phyloP scores from a whole-genome alignment of 2,888 invertebrate species.

The Cordylochernes scorpioides region DNA sequence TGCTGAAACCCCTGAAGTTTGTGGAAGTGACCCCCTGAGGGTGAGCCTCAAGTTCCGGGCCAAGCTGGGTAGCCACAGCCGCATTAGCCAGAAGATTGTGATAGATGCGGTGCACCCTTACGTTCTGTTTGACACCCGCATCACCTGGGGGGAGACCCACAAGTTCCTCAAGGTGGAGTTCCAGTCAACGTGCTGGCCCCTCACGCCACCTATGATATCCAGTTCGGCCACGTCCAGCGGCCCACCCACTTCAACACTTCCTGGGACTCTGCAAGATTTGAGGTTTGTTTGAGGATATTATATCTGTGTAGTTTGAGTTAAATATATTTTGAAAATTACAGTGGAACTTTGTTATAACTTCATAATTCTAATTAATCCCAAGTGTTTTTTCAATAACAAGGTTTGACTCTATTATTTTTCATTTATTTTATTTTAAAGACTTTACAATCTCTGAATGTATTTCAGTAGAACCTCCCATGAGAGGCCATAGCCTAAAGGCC shows the following conservation, averaged over 20 bases:
- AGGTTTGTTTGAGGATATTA: slow-evolving; percentile 21
- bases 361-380: too few relatives aligned
- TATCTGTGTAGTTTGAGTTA: neutral
- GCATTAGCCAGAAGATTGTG: slow-evolving; percentile 20
- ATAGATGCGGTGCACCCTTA: slow-evolving; percentile 24
- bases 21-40: slow-evolving; percentile 20
- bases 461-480: too few relatives aligned
- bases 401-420: too few relatives aligned
- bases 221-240: slow-evolving; percentile 25
- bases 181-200: slow-evolving; percentile 20
- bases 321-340: too few relatives aligned
- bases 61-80: slow-evolving; percentile 20
- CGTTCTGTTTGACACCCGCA: slow-evolving; percentile 22
- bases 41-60: slow-evolving; percentile 17
- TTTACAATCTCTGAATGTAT: too few relatives aligned
- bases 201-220: slow-evolving; percentile 25
- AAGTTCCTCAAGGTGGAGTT: slow-evolving; percentile 28
- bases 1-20: too few relatives aligned
- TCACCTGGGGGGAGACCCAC: slow-evolving; percentile 25
- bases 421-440: too few relatives aligned
- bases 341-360: too few relatives aligned
- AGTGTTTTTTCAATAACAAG: too few relatives aligned
- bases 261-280: slow-evolving; percentile 28
- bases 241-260: slow-evolving; percentile 28
- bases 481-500: too few relatives aligned